phyloP scores from a whole-genome alignment of 1,140 invertebrate species.

The Zophobas atratus region DNA sequence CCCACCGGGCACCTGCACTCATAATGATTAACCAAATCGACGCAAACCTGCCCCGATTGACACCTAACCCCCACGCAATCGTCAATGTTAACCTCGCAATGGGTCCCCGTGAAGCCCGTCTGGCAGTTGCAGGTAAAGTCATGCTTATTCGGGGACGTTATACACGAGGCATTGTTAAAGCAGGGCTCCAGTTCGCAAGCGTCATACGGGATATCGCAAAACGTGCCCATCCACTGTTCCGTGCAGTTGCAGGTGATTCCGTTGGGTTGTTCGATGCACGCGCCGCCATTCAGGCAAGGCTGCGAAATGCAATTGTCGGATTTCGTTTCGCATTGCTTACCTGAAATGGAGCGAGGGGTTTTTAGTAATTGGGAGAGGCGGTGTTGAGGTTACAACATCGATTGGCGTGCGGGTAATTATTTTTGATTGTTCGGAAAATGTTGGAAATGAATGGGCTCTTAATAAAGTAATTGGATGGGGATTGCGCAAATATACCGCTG shows the following conservation, averaged over 20 bases:
- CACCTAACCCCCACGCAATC: slow-evolving; percentile 81
- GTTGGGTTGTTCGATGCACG: slow-evolving; percentile 75
- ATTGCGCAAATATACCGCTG: too few relatives aligned
- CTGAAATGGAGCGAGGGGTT: slow-evolving; percentile 62
- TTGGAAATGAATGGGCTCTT: not conserved
- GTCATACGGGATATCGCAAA: slow-evolving; percentile 82
- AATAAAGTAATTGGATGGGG: not conserved
- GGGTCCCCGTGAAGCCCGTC: slow-evolving; percentile 78
- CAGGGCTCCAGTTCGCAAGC: slow-evolving; percentile 78
- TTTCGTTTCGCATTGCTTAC: slow-evolving; percentile 77
- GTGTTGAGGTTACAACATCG: not conserved
- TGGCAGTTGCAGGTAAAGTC: slow-evolving; percentile 74
- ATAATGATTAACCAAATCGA: slow-evolving; percentile 78
- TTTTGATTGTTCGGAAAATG: not conserved
- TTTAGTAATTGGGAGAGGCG: too few relatives aligned
- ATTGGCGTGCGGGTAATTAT: not conserved
- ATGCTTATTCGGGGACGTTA: slow-evolving; percentile 67
- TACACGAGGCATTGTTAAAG: slow-evolving; percentile 80
- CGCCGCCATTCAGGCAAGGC: slow-evolving; percentile 81
- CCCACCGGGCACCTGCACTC: slow-evolving; percentile 80
- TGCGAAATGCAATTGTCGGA: slow-evolving; percentile 78
- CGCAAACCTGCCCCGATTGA: slow-evolving; percentile 75
- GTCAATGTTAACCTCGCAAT: slow-evolving; percentile 85
- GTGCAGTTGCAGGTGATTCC: slow-evolving; percentile 80
- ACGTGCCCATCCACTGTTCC: slow-evolving; percentile 75